A percentile compares a stretch with the other conserved stretches of the same genome.
phyloP scores from a whole-genome alignment of 1,140 invertebrate species.

The Chymomyza costata region DNA sequence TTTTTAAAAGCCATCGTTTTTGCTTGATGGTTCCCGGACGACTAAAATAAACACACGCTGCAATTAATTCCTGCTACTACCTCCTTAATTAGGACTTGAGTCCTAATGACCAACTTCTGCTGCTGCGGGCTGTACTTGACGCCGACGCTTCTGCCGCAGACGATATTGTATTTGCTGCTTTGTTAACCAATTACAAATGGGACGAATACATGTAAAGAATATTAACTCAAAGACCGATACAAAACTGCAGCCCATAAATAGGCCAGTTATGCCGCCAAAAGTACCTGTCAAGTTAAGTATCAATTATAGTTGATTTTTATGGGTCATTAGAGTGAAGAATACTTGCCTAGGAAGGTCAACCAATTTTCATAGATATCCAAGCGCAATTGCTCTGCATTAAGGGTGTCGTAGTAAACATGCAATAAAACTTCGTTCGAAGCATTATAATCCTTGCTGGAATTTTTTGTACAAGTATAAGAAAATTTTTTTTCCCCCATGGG shows the following conservation, averaged over 20 bases:
- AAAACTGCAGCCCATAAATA: slow-evolving; percentile 82
- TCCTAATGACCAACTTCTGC: slow-evolving; percentile 39
- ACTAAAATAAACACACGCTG: slow-evolving; percentile 2
- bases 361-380: slow-evolving; percentile 79
- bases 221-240: slow-evolving; percentile 81
- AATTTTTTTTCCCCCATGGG: no score
- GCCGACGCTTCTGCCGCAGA: slow-evolving; percentile 15
- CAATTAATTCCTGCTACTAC: slow-evolving; percentile 10
- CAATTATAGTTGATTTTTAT: slow-evolving; percentile 7
- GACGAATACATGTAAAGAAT: slow-evolving; percentile 76
- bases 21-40: not conserved
- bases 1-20: slow-evolving; percentile 53
- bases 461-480: no score
- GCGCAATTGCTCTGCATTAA: slow-evolving; percentile 77
- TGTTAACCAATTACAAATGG: slow-evolving; percentile 61
- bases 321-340: slow-evolving; percentile 18
- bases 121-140: slow-evolving; percentile 7
- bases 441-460: slow-evolving; percentile 19
- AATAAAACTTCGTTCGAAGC: slow-evolving; percentile 45
- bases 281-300: slow-evolving; percentile 76
- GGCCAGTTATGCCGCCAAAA: slow-evolving; percentile 80
- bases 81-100: slow-evolving; percentile 41
- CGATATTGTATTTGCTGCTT: slow-evolving; percentile 48
- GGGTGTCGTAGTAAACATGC: slow-evolving; percentile 79
- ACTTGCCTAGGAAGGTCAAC: slow-evolving; percentile 64